phyloP scores from a whole-genome alignment of 1,140 invertebrate genomes.

The Drosophila repletoides region DNA sequence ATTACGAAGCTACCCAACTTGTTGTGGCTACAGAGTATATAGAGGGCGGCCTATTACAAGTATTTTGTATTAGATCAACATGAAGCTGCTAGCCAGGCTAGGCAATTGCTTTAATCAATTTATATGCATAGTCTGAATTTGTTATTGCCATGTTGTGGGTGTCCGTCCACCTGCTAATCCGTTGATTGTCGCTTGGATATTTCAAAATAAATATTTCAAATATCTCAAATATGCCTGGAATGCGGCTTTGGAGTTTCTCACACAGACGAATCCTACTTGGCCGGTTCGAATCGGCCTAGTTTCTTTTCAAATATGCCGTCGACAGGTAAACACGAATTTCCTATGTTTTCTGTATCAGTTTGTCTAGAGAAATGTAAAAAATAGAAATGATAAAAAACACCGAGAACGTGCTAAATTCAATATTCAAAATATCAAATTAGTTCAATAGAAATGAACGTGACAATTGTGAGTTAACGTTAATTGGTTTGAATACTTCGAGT shows the following conservation, averaged over 20 bases:
- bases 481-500: not conserved
- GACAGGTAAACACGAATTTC: conserved; percentile 14
- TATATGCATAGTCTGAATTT: conserved; percentile 45
- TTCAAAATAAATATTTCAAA: not conserved
- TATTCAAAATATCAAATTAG: conserved; percentile 2
- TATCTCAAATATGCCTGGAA: not conserved
- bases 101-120: conserved; percentile 46
- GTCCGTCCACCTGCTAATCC: conserved; percentile 56
- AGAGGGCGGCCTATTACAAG: conserved; percentile 10
- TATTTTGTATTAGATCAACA: not conserved
- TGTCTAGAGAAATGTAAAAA: not conserved
- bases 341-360: not conserved
- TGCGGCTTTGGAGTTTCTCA: too few species aligned
- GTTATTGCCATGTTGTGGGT: conserved; percentile 31
- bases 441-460: conserved; percentile 17
- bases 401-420: conserved; percentile 9
- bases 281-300: not conserved
- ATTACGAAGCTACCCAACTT: conserved; percentile 48
- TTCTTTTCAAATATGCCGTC: conserved; percentile 2
- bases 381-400: not conserved
- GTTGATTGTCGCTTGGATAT: too few species aligned
- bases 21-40: conserved; percentile 11
- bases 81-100: not conserved
- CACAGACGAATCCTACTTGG: not conserved
- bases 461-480: not conserved